Percentiles rank a stretch among this genome's conserved stretches.
Conservation (phyloP, 2,113 vertebrate genomes). For the Platichthys flesus region DNA sequence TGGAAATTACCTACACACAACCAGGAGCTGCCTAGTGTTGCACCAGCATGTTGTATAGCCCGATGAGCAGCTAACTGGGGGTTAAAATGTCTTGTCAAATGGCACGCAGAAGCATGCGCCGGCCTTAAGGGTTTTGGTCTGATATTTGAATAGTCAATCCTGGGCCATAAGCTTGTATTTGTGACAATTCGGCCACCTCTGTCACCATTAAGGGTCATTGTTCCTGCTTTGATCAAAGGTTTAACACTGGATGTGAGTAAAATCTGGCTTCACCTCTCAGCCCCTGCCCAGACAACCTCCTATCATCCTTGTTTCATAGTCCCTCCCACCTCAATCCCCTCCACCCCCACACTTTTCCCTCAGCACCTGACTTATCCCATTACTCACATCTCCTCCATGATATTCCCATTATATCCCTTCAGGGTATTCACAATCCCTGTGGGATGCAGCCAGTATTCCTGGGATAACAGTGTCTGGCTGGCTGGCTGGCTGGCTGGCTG, state of each 20-base stretch:
- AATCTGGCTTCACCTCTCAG: slow-evolving; percentile 37
- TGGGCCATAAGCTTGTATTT: slow-evolving; percentile 7
- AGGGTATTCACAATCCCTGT: slow-evolving; percentile 67
- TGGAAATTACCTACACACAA: not conserved
- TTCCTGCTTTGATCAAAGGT: slow-evolving; percentile 35
- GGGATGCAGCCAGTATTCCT: slow-evolving; percentile 60
- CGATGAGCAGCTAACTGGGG: slow-evolving; percentile 20
- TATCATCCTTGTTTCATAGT: slow-evolving; percentile 24
- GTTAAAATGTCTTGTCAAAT: slow-evolving; percentile 21
- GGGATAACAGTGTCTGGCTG: slow-evolving; percentile 62
- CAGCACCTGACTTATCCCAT: slow-evolving; percentile 61
- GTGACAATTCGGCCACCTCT: slow-evolving; percentile 9
- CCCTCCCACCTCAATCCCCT: slow-evolving; percentile 16
- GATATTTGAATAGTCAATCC: slow-evolving; percentile 19
- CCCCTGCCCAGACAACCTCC: slow-evolving; percentile 30
- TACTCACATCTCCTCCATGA: slow-evolving; percentile 66
- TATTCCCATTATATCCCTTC: slow-evolving; percentile 73
- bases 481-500: slow-evolving; percentile 45
- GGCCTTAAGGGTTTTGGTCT: not conserved
- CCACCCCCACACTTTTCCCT: slow-evolving; percentile 28
- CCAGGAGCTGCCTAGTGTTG: not conserved
- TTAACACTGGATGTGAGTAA: slow-evolving; percentile 38
- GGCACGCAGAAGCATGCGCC: not conserved
- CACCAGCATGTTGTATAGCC: not conserved
- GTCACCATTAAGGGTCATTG: slow-evolving; percentile 16